A percentile compares a stretch with the other conserved stretches of the same genome.
These are phyloP conservation scores for Apodemus speciosus DNA, from an alignment of 2,113 vertebrate species.

Conservation along the genomic window DNA sequence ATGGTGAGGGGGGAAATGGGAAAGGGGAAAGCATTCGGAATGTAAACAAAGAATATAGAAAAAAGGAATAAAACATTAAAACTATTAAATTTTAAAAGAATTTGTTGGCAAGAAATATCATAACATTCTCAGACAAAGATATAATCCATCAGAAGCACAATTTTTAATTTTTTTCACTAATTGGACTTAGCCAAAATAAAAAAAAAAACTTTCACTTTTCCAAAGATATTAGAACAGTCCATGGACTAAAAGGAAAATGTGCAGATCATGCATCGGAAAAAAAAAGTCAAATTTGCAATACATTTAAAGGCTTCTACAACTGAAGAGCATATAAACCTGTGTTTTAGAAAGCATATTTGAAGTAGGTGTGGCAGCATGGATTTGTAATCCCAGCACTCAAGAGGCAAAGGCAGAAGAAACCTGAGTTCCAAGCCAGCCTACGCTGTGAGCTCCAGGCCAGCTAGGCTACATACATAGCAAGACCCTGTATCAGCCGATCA, in stretches of 20 bases:
- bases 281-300: neutral
- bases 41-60: too few relatives aligned
- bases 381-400: neutral
- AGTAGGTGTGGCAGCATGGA: neutral
- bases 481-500: neutral
- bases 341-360: neutral
- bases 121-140: slow-evolving; percentile 45
- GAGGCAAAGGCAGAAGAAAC: neutral
- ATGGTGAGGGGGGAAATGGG: too few relatives aligned
- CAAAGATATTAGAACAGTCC: neutral
- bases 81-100: slow-evolving; percentile 18
- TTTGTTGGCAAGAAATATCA: neutral
- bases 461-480: neutral
- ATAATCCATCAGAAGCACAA: neutral
- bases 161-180: neutral
- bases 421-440: neutral
- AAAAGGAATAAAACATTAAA: slow-evolving; percentile 20
- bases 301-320: neutral
- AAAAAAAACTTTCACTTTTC: neutral
- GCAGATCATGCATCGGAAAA: neutral
- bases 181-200: neutral
- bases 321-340: neutral
- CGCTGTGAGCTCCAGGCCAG: neutral
- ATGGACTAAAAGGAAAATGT: neutral
- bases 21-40: too few relatives aligned